phyloP scores from a whole-genome alignment of 2,797 vertebrate species.

The Nothura maculosa region DNA sequence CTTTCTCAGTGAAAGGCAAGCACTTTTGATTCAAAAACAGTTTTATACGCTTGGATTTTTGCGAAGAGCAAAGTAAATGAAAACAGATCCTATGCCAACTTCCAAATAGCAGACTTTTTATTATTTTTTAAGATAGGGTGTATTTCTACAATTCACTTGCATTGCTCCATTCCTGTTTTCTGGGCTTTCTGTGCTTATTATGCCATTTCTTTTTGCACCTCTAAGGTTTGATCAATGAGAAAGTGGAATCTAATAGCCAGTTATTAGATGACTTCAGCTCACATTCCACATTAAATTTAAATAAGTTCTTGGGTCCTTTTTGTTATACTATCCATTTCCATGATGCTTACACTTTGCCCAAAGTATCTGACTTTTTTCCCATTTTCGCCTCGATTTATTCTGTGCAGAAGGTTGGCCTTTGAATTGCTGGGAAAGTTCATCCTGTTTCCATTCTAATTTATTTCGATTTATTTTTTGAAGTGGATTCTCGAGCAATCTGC shows the following conservation, averaged over 20 bases:
- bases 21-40: background rate
- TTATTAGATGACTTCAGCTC: background rate
- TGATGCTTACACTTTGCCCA: background rate
- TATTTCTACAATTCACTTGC: background rate
- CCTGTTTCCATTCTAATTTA: background rate
- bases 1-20: background rate
- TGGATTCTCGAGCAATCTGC: background rate
- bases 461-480: background rate
- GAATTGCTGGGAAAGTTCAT: background rate
- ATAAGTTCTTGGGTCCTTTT: background rate
- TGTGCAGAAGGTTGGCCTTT: background rate
- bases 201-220: background rate
- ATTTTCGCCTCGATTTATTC: background rate
- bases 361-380: background rate
- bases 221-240: background rate
- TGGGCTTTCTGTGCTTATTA: background rate
- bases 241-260: background rate
- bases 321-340: background rate
- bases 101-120: background rate
- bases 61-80: background rate
- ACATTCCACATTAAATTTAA: background rate
- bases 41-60: background rate
- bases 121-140: background rate
- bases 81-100: background rate
- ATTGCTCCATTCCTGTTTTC: background rate